Evolutionary conservation across 1,140 invertebrate species (phyloP), one percentile per base, ranked within the genome.

Genomic region (Babylonia areolata): DNA sequence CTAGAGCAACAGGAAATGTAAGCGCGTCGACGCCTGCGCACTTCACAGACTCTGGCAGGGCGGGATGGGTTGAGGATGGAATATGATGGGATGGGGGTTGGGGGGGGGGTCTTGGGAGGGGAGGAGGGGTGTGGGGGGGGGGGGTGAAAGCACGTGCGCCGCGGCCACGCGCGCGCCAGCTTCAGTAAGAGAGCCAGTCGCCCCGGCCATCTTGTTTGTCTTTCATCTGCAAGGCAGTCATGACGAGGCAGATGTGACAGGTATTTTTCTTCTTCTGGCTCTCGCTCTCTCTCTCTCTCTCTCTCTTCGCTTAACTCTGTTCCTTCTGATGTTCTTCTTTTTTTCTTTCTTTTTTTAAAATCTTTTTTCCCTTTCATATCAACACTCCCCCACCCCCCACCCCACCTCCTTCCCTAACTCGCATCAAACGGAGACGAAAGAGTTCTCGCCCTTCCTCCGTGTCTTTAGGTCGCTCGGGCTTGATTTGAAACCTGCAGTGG

Each of bases 171-270:
- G n/a, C n/a, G n/a, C n/a, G n/a, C n/a, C n/a, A n/a, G n/a, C n/a
- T n/a, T n/a, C n/a, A n/a, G n/a, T n/a, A n/a, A n/a, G 42, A 46
- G 42, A 15, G 42, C 42, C 42, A 46, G 42, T 15, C 5, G 42
- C 42, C 5, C 42, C 15, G 17, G 54, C 81, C 58, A 69, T 82
- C 51, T 69, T 82, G 54, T 82, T 82, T 82, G 81, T 82, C 37
- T 82, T 82, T 69, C 81, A 69, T 82, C 81, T 64, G 15, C 54
- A 51, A 54, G 33, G 54, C 54, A 0, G 58, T 82, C 54, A 39
- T 37, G 6, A 23, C 28, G 11, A n/a, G 28, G 51, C 31, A 71
- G 31, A 82, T 6, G 28, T 31, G 31, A 40, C 31, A 64, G 58
- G n/a, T n/a, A n/a, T n/a, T n/a, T n/a, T n/a, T n/a, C n/a, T n/a